Conservation (phyloP, 1,140 invertebrate genomes). For the Pogonus chalceus region DNA sequence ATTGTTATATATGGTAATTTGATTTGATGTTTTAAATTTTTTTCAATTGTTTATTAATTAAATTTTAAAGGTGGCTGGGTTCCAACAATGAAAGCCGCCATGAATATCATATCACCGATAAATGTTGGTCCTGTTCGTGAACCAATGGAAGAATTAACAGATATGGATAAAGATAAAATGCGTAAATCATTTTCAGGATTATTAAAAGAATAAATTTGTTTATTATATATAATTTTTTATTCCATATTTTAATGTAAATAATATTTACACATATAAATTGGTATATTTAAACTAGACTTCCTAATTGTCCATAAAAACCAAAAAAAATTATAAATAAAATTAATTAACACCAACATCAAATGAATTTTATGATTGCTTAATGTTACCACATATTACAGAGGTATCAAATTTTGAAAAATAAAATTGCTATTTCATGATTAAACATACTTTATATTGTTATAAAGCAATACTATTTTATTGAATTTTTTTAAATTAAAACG, state of each 20-base stretch:
- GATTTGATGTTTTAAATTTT: no score
- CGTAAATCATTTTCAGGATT: not conserved
- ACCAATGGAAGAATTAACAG: slow-evolving; percentile 37
- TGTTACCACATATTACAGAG: no score
- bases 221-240: slow-evolving; percentile 1
- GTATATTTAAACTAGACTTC: not conserved
- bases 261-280: not conserved
- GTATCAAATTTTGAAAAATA: no score
- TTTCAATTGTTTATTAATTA: not conserved
- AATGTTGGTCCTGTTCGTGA: slow-evolving; percentile 46
- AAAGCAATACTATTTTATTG: no score
- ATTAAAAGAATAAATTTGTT: not conserved
- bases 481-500: no score
- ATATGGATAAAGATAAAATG: slow-evolving; percentile 23
- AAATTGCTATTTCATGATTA: no score
- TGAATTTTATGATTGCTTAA: no score
- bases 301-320: not conserved
- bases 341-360: no score
- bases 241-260: slow-evolving; percentile 4
- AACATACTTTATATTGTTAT: no score
- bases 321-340: no score
- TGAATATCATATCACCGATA: slow-evolving; percentile 46
- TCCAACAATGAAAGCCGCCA: slow-evolving; percentile 55
- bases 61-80: slow-evolving; percentile 47
- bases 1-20: slow-evolving; percentile 42